Evolutionary conservation across 2,888 invertebrate species (phyloP), one percentile per base, ranked within the genome.

Genomic region (Alsophila aescularia): DNA sequence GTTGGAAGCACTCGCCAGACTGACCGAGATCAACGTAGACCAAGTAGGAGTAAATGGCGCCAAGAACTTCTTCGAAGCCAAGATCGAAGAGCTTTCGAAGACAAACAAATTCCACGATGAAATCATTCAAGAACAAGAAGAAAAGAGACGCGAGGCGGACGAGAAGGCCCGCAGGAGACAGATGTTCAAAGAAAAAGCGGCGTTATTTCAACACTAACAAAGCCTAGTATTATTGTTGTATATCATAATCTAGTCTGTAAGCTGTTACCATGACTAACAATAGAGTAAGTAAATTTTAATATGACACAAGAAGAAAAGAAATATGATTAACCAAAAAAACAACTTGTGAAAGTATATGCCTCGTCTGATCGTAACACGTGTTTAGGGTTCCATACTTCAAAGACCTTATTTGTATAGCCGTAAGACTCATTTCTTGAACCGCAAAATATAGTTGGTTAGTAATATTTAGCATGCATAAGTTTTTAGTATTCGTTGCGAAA

Each of bases 1-100:
- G 0, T 92, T 99, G 48, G 95, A 95, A 60, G 96, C 97, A 61
- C 87, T 98, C 69, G 98, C 98, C 7, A 93, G 95, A 64, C 90
- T 98, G 24, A 96, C 97, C 5, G 98, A 98, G 89, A 96, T 98
- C 55, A 96, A 98, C 77, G 98, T 98, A 0, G 97, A 98, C 64
- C 96, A 97, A 91, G 98, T 98, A 14, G 98, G 98, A 0, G 98
- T 98, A 0, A 96, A 95, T 63, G 98, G 98, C 10, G 98, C 98
- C 29, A 98, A 98, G 82, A 95, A 96, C 77, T 98, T 98, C 92
- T 98, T 98, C 77, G 98, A 98, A 92, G 97, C 98, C 0, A 98
- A 98, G 95, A 98, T 98, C 72, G 96, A 96, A 75, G 96, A 97
- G 75, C 93, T 97, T 60, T 87, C 95, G 8, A 95, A 95, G 73